Base-by-base conservation (phyloP, 2,888 invertebrate species). In the Eudasyphora cyanicolor region DNA sequence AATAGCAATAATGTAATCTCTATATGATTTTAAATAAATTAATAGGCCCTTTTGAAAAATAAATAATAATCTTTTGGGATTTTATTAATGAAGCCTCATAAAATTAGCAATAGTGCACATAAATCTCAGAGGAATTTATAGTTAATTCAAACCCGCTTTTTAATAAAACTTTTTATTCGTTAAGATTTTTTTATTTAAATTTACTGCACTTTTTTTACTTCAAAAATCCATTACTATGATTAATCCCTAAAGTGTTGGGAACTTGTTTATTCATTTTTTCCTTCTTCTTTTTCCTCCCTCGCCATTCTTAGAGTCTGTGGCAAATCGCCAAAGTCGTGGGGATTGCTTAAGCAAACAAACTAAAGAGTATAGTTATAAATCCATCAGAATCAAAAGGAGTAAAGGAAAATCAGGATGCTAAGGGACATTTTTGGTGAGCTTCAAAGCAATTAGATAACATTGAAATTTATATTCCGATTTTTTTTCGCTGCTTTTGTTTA, bases 401-500 rank as follows among this genome's bases (percentile, higher is more conserved):
- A 12, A 12, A 3, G 12, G 27, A 57, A 27, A 14, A 57, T 14
- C 4, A 21, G 19, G 12, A n/a, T 2, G 27, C 24, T 27, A 27
- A 14, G 57, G 54, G 57, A n/a, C 27, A 57, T 57, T 27, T 27
- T 57, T 57, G 57, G 27, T 14, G 57, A n/a, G 57, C 27, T 70
- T 54, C 70, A 70, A 70, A 78, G 71, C 70, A 82, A 82, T 82
- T 82, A 64, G 51, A 78, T 6, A 82, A 54, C 64, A 70, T 76
- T 79, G 32, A 79, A 79, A 79, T 82, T 82, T 79, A 76, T 79
- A 38, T 76, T n/a, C n/a, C n/a, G 19, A 42, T 32, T 62, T 74
- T 77, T 73, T 12, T 24, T 21, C 24, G 21, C 21, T 54, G 19
- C 27, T 10, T 27, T 57, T 27, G 57, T 24, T 27, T 4, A 14